A percentile compares a stretch with the other conserved stretches of the same genome.
Evolutionary conservation across 92 coral and sea anemone species (phyloP).

Genomic region (Zoanthus sociatus): DNA sequence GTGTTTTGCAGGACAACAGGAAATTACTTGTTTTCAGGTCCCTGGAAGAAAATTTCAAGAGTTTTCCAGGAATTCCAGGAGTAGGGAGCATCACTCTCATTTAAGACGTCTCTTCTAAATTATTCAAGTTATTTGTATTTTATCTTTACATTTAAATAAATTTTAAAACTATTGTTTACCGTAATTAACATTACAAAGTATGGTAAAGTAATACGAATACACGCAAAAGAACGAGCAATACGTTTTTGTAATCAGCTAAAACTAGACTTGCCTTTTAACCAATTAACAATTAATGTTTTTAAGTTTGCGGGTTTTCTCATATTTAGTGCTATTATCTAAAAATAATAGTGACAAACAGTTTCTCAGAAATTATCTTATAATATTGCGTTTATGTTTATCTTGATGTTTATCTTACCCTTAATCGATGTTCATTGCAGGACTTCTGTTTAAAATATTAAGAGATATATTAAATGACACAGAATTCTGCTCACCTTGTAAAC

Average conservation of each 20-base stretch:
- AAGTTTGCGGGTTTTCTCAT: background rate
- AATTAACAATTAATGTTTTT: background rate
- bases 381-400: background rate
- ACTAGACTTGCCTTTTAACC: background rate
- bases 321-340: background rate
- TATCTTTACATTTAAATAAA: too few species aligned
- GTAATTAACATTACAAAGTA: too few species aligned
- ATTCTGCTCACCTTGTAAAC: constrained; percentile 85
- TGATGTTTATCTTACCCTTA: background rate
- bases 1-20: background rate
- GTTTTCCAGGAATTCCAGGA: too few species aligned
- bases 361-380: background rate
- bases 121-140: too few species aligned
- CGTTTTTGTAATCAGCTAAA: background rate
- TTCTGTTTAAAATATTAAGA: background rate
- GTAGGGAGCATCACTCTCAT: too few species aligned
- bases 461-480: background rate
- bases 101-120: too few species aligned
- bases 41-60: too few species aligned
- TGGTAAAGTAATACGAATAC: too few species aligned
- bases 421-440: too few species aligned
- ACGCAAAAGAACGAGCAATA: background rate
- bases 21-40: background rate
- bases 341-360: background rate
- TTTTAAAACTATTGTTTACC: too few species aligned